phyloP scores from a whole-genome alignment of 2,888 invertebrate species.

The Rambutsinella grinnellia region DNA sequence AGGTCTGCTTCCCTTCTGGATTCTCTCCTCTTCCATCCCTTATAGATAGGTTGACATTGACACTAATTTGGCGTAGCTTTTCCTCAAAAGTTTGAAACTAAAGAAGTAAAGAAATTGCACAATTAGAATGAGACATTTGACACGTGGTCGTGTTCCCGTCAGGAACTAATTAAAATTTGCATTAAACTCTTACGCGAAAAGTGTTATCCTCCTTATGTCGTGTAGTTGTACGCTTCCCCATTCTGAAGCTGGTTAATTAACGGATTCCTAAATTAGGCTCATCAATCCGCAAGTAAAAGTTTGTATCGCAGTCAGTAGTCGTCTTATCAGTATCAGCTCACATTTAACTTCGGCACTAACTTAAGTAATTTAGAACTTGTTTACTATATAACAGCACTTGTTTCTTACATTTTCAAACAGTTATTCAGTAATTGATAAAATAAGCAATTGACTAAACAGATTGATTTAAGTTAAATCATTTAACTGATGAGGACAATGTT shows the following conservation, averaged over 20 bases:
- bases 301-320: background rate
- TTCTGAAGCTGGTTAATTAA: slow-evolving; percentile 29
- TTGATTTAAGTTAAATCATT: too few species aligned
- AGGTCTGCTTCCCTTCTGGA: slow-evolving; percentile 80
- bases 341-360: too few species aligned
- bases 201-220: slow-evolving; percentile 65
- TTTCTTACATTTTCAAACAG: background rate
- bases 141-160: background rate
- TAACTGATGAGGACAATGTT: too few species aligned
- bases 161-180: background rate
- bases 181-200: slow-evolving; percentile 57
- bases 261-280: background rate
- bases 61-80: slow-evolving; percentile 85
- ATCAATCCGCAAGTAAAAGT: background rate
- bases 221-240: slow-evolving; percentile 63
- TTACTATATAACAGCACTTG: too few species aligned
- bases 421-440: background rate
- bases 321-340: too few species aligned
- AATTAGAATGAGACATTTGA: too few species aligned
- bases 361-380: too few species aligned
- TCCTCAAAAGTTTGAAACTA: slow-evolving; percentile 91
- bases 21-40: slow-evolving; percentile 76
- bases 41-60: slow-evolving; percentile 89
- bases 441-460: background rate
- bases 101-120: slow-evolving; percentile 66